Base-by-base conservation (phyloP, 2,888 invertebrate species). In the Drosophila incognita region DNA sequence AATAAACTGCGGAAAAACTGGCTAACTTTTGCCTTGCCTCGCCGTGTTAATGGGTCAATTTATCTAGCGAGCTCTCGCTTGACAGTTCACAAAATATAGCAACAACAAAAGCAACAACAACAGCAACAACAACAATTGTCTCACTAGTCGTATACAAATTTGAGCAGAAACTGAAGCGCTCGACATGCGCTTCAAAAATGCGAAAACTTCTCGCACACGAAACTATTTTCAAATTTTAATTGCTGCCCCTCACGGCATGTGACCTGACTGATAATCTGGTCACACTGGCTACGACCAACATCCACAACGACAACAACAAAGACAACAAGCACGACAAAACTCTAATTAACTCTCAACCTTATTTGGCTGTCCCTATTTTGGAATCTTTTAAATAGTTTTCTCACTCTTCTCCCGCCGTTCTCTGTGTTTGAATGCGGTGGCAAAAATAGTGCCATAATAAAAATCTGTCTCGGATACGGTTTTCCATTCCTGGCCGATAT, bases 41-140 rank as follows among this genome's bases (percentile, higher is more conserved):
- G 48, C 74, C 61, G 69, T 83, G 85, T 81, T 87, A 87, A 87
- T 87, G 87, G 85, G 79, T 85, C 87, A 87, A 89, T 87, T 89
- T 87, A 87, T 87, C 66, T 81, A 70, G 58, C 57, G 40, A 70
- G 76, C 60, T 76, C 65, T 73, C 60, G 31, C 57, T 49, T 71
- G 78, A 78, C 87, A 76, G 79, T 76, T 78, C 74, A 74, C 87
- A 84, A 81, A 89, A 87, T 87, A 82, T 79, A 72, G 75, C 80
- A 80, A 63, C 64, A 38, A 54, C 58, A 62, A 63, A 61, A 60
- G 49, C 27, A 52, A 35, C 18, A 46, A 46, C 36, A 33, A 31
- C 52, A 15, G 58, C 61, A 35, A 54, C 49, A 63, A 64, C 58
- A 62, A 24, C 36, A 48, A 36, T 49, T 36, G 27, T 27, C 33